Evolutionary conservation across 2,797 vertebrate species (phyloP), one percentile per base, ranked within the genome.

Genomic region (Mormyrus proboscirostris): DNA sequence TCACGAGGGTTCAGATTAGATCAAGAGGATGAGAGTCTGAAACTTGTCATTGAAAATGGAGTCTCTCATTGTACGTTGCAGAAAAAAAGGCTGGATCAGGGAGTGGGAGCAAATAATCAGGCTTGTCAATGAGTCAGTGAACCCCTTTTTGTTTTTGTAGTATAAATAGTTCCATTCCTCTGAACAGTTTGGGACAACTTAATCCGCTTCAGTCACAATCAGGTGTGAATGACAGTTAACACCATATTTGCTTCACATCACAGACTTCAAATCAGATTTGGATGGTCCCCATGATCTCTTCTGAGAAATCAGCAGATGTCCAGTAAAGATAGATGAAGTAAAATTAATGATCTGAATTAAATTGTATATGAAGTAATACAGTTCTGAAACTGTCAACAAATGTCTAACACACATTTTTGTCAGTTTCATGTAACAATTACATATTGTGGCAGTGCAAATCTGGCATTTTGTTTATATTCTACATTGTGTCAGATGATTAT

Each of bases 361-460:
- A 86, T 86, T 86, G 12, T 29, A 29, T 51, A 29, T 22, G 25
- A 55, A 86, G 49, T 86, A 22, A 51, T 51, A 82, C 76, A 82
- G 38, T 82, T 82, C 41, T 82, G 16, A 44, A 82, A 82, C 16
- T 44, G 2, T 33, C 25, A 55, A 29, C 4, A 86, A 86, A 84
- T 29, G 41, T 33, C 50, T 86, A 29, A 86, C 3, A 85, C 12
- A 16, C 22, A 86, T 86, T 53, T 53, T 29, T 29, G 49, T 49
- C 38, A 79, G 3, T 79, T 79, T 44, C 49, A 51, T 85, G 50
- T 44, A 82, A 47, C n/a, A 44, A 85, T 85, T 53, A 53, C 25
- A 85, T n/a, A 82, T 82, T 82, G 76, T 82, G 76, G 76, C 76
- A 82, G 16, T 82, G 38, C 12, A 86, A 51, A 86, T 29, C 22